Base-by-base conservation (phyloP, 2,888 invertebrate species). In the Trilocha varians region DNA sequence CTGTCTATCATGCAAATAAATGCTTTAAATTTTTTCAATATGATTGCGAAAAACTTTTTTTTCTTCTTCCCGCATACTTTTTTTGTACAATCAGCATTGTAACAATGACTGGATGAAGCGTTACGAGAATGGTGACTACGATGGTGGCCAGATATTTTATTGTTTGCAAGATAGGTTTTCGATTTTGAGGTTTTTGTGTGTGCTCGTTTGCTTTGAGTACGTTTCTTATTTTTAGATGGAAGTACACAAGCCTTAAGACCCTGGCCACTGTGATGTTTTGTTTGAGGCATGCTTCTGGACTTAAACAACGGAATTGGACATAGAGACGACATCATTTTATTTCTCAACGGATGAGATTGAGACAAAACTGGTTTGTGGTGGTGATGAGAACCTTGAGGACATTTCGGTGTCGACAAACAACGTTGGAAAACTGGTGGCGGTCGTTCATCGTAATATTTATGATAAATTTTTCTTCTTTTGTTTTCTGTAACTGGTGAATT, bases 1-100 rank as follows among this genome's bases (percentile, higher is more conserved):
- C 25, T 5, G 9, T 40, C 39, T 9, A 55, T 13, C 6, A 41
- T 16, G 18, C 16, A 16, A 36, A 9, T 14, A 38, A 13, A 34
- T 16, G 11, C 13, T 32, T 40, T 40, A 36, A 16, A 40, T 16
- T 14, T 5, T 17, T 14, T 34, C 17, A 5, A 11, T 3, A 40
- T 3, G 8, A 13, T 34, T n/a, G 14, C 34, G 13, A 34, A 34
- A 25, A 13, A 32, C 15, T 35, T 35, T 13, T 11, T 35, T 13
- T 25, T 40, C 15, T n/a, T 1, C n/a, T 32, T 32, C 18, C n/a
- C n/a, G n/a, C n/a, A n/a, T n/a, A n/a, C n/a, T n/a, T n/a, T n/a
- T 32, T 32, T 32, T 38, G 32, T 14, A 25, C 5, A 14, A 9
- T 1, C 11, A 3, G 25, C 8, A 25, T 25, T 25, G 11, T 1